Evolutionary conservation across 2,797 vertebrate species (phyloP).

Genomic region (Sorex maritimensis): DNA sequence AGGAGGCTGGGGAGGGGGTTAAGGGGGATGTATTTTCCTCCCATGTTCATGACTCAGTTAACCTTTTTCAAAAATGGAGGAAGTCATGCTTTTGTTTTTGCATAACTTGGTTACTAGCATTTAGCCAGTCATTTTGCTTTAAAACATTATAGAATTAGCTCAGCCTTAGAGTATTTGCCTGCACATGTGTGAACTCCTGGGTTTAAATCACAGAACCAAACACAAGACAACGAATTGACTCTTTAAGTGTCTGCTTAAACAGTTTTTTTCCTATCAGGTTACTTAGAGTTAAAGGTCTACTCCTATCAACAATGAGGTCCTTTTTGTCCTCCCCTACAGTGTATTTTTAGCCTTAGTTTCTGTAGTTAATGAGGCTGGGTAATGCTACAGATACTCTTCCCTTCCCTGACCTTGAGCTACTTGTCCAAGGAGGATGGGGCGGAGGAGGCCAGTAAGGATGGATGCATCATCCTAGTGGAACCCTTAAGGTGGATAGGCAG

Average conservation of each 20-base stretch:
- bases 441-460: not conserved
- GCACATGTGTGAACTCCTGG: no score
- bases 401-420: not conserved
- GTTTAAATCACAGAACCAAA: no score
- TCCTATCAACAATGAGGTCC: conserved; percentile 11
- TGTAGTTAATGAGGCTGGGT: not conserved
- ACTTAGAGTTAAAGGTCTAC: not conserved
- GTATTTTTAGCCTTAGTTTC: conserved; percentile 28
- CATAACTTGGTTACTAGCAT: conserved; percentile 1
- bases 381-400: not conserved
- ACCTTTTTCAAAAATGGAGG: not conserved
- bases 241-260: not conserved
- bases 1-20: no score
- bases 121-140: conserved; percentile 6
- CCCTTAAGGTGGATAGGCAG: not conserved
- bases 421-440: not conserved
- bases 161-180: not conserved
- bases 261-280: not conserved
- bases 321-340: not conserved
- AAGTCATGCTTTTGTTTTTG: conserved; percentile 1
- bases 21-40: not conserved
- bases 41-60: not conserved
- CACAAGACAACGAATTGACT: not conserved
- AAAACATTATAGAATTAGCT: not conserved
- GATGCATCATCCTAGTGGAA: not conserved